phyloP scores from a whole-genome alignment of 2,797 vertebrate species.

The Sebastolobus alascanus region DNA sequence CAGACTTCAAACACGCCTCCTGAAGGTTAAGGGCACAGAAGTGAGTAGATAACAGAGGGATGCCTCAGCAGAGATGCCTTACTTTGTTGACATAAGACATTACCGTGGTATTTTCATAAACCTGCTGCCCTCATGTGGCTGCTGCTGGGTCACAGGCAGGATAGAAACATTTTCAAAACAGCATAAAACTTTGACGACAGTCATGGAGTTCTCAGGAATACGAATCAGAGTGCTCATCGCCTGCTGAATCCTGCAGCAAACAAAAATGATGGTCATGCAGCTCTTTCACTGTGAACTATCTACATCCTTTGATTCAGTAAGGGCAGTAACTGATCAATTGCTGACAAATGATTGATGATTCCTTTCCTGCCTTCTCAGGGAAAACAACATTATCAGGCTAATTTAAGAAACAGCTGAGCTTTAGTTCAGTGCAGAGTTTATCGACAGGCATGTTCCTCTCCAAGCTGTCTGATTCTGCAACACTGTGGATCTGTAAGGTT shows the following conservation, averaged over 20 bases:
- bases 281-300: background rate
- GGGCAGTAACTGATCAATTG: constrained; percentile 38
- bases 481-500: background rate
- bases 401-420: constrained; percentile 64
- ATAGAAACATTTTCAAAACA: background rate
- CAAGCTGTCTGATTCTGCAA: constrained; percentile 20
- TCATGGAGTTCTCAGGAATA: background rate
- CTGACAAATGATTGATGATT: constrained; percentile 35
- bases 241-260: background rate
- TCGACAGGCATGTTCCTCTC: constrained; percentile 27
- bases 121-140: constrained; percentile 54
- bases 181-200: background rate
- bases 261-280: background rate
- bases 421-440: constrained; percentile 41
- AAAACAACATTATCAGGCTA: constrained; percentile 33
- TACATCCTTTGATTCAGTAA: constrained; percentile 11
- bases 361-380: constrained; percentile 22
- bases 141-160: constrained; percentile 15
- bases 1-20: constrained; percentile 64
- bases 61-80: constrained; percentile 29
- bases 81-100: constrained; percentile 42
- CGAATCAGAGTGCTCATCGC: background rate
- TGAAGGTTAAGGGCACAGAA: constrained; percentile 53
- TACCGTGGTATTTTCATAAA: constrained; percentile 33
- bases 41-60: constrained; percentile 39